A percentile compares a stretch with the other conserved stretches of the same genome.
These are phyloP conservation scores for Pygmarrhopalites habei DNA, from an alignment of 1,140 invertebrate species.

Conservation along the genomic window DNA sequence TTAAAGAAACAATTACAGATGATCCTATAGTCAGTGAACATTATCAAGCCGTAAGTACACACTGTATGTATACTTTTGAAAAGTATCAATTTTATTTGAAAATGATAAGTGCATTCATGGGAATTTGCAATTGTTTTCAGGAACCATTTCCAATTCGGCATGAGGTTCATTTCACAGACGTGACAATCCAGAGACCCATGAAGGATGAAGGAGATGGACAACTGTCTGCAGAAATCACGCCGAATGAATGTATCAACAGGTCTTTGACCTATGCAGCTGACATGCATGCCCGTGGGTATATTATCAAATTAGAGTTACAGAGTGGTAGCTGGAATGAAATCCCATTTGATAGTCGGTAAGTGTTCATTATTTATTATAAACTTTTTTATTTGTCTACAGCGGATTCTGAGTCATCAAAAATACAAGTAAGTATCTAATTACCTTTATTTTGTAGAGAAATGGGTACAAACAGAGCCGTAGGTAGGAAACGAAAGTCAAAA, in stretches of 20 bases:
- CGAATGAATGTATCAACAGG: slow-evolving; percentile 84
- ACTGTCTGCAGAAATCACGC: slow-evolving; percentile 43
- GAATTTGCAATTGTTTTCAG: neutral
- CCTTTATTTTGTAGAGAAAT: too few species aligned
- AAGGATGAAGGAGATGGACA: neutral
- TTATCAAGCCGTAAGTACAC: neutral
- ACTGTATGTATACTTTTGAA: neutral
- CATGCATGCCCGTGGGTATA: slow-evolving; percentile 83
- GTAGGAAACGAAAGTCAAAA: too few species aligned
- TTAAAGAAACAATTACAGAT: neutral
- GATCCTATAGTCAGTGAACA: neutral
- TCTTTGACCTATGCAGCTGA: slow-evolving; percentile 92
- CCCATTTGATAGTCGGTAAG: slow-evolving; percentile 86
- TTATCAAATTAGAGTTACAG: neutral
- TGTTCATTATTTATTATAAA: slow-evolving; percentile 48
- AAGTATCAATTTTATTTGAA: neutral
- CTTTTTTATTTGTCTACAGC: slow-evolving; percentile 96
- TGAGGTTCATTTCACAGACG: neutral
- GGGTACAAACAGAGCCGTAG: too few species aligned
- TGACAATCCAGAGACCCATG: neutral
- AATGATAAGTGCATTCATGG: neutral
- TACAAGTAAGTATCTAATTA: too few species aligned
- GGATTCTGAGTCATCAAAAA: too few species aligned
- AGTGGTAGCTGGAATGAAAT: slow-evolving; percentile 41
- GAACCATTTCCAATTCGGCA: slow-evolving; percentile 1